Base-by-base conservation (phyloP, 2,888 invertebrate genomes). In the Corythucha ciliata region DNA sequence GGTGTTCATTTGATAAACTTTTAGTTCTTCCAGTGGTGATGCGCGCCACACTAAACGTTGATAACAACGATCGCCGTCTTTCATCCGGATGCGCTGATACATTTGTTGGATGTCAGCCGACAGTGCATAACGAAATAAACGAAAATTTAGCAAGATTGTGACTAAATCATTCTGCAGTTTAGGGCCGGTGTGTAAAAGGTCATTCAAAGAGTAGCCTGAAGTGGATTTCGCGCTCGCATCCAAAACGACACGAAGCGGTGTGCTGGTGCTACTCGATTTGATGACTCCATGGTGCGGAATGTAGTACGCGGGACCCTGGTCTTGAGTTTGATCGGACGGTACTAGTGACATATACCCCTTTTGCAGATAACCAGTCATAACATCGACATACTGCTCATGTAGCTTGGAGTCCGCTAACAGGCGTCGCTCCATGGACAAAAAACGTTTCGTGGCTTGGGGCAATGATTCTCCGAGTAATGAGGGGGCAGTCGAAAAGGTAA, bases 201-300 rank as follows among this genome's bases (percentile, higher is more conserved):
- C 44, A 14, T 44, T 44, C 5, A 44, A 14, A 6, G 44, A 44
- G 20, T n/a, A 7, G 14, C 46, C 46, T 14, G 18, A 18, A 12
- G 24, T 34, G n/a, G 46, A 20, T 14, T 32, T 8, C 6, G 46
- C 46, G 21, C 32, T 46, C 21, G 25, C 25, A 18, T 46, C 36
- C 33, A 14, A 46, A 12, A 46, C 46, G n/a, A 46, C 25, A 10
- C 46, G 34, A 14, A 46, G 34, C 6, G 29, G 29, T 5, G 46
- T 46, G 6, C 20, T 20, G 20, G 33, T 18, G 33, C 46, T 46
- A 14, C 12, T 34, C n/a, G 46, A 34, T 21, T 46, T 46, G 20
- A 46, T 16, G 6, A 37, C 46, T 4, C 24, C 10, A 37, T 46
- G 46, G 22, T 46, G 46, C 7, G 46, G 46, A 12, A 46, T n/a